Evolutionary conservation across 2,888 invertebrate genomes (phyloP).

Genomic region (Axea sp.): DNA sequence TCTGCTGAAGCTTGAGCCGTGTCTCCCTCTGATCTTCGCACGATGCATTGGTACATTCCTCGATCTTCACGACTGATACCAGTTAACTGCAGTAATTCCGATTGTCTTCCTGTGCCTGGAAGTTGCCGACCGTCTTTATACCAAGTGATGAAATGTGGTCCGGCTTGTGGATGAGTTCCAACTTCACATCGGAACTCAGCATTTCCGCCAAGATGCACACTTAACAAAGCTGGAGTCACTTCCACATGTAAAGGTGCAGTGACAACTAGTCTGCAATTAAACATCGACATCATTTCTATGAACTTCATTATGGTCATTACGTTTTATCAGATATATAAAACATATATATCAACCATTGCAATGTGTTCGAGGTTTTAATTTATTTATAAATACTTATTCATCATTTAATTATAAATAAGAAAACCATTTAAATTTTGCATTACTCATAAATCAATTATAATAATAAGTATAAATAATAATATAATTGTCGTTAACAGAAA

Average conservation of each 20-base stretch:
- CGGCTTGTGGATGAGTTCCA: constrained; percentile 79
- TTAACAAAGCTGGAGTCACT: constrained; percentile 84
- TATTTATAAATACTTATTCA: too few species aligned
- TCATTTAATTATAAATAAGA: too few species aligned
- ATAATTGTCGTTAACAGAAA: too few species aligned
- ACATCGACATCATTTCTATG: too few species aligned
- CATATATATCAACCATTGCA: too few species aligned
- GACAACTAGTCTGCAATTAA: constrained; percentile 81
- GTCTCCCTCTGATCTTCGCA: constrained; percentile 85
- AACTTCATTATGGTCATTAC: too few species aligned
- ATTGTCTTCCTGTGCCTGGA: constrained; percentile 84
- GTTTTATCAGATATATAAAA: too few species aligned
- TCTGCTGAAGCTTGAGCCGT: constrained; percentile 89
- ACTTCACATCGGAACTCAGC: constrained; percentile 84
- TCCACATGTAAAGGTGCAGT: constrained; percentile 85
- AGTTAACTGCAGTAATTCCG: constrained; percentile 83
- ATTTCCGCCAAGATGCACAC: constrained; percentile 87
- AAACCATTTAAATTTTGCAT: too few species aligned
- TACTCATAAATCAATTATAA: too few species aligned
- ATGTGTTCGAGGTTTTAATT: too few species aligned
- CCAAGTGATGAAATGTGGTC: constrained; percentile 82
- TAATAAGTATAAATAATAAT: too few species aligned
- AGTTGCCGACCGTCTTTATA: constrained; percentile 86
- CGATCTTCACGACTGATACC: constrained; percentile 86
- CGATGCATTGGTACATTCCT: constrained; percentile 89